Evolutionary conservation across 2,113 vertebrate species (phyloP).

Genomic region (Scalopus aquaticus): DNA sequence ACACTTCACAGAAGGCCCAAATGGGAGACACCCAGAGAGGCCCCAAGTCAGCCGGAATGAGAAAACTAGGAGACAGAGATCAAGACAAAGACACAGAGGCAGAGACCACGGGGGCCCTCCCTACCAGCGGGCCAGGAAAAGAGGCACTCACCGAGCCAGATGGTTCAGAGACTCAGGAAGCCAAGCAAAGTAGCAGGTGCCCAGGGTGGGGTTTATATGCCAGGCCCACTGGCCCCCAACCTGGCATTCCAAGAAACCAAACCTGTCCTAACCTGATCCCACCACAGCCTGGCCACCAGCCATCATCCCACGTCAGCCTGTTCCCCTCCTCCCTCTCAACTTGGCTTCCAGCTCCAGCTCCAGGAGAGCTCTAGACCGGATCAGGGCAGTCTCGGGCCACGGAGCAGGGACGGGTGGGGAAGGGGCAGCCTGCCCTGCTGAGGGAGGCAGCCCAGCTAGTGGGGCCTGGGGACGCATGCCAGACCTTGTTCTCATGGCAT

Average conservation of each 20-base stretch:
- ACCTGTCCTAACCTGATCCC: conserved; percentile 53
- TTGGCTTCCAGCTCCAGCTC: background rate
- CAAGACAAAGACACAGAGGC: background rate
- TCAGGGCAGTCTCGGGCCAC: background rate
- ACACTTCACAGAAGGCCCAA: background rate
- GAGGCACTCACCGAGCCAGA: conserved; percentile 42
- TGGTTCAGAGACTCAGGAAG: background rate
- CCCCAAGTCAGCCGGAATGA: background rate
- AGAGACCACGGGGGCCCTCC: background rate
- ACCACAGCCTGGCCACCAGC: background rate
- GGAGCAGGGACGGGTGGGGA: background rate
- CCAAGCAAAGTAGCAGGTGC: background rate
- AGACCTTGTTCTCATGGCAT: background rate
- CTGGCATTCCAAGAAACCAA: background rate
- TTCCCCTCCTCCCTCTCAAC: background rate
- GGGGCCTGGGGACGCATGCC: background rate
- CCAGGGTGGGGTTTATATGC: conserved; percentile 20
- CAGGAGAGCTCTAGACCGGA: background rate
- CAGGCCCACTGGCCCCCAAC: background rate
- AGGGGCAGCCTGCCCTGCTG: background rate
- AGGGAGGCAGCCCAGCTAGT: background rate
- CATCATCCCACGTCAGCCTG: background rate
- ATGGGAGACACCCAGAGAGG: background rate
- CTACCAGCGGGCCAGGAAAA: background rate
- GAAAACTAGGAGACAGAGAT: background rate